These are phyloP conservation scores for Acrobasis repandana DNA, from an alignment of 2,888 invertebrate species.

Conservation along the genomic window DNA sequence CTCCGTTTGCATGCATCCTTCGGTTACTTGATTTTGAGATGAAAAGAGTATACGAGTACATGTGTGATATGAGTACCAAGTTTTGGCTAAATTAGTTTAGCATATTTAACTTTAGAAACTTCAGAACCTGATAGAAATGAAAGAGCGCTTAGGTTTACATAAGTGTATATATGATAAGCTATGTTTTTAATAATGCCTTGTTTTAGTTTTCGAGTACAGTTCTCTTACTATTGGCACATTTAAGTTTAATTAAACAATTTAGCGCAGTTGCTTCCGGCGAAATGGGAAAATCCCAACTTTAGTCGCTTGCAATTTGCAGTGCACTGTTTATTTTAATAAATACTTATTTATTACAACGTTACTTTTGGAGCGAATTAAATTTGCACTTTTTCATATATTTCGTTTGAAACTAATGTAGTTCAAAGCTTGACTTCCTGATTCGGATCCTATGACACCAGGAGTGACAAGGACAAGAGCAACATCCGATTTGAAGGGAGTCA, in stretches of 20 bases:
- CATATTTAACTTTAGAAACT: too few species aligned
- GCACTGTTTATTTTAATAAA: slow-evolving; percentile 2
- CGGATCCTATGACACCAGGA: too few species aligned
- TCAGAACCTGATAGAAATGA: neutral
- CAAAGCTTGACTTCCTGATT: too few species aligned
- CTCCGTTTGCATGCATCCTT: too few species aligned
- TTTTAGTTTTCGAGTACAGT: neutral
- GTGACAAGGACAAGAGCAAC: too few species aligned
- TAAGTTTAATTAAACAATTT: slow-evolving; percentile 14
- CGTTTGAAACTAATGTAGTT: too few species aligned
- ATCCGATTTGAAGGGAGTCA: too few species aligned
- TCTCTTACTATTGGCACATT: slow-evolving; percentile 3
- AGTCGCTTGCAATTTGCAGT: neutral
- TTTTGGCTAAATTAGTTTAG: too few species aligned
- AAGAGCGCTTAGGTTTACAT: neutral
- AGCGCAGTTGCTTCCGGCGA: slow-evolving; percentile 1
- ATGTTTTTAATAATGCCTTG: neutral
- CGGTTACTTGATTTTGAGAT: too few species aligned
- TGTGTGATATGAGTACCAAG: too few species aligned
- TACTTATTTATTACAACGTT: neutral
- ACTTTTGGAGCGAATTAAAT: neutral
- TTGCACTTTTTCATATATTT: neutral
- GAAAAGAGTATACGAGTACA: too few species aligned
- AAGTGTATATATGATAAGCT: neutral
- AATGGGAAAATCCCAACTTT: slow-evolving; percentile 2